Evolutionary conservation across 2,888 invertebrate genomes (phyloP), one percentile per base, ranked within the genome.

Genomic region (Ennomos erosarius): DNA sequence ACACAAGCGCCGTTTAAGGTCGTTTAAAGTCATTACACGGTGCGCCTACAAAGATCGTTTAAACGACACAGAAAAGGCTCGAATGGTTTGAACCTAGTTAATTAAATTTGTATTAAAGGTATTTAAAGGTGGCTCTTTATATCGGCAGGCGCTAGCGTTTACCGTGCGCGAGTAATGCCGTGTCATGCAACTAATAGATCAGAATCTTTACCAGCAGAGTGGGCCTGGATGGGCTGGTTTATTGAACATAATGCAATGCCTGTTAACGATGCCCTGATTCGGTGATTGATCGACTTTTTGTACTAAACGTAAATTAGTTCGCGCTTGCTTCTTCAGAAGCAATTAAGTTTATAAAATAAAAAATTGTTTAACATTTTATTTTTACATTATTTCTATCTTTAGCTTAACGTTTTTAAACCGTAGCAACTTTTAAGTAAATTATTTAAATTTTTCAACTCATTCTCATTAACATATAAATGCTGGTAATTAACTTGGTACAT

Each of bases 121-220:
- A 76, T 79, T 76, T 78, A 88, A 85, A 88, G 88, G 87, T 85
- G 76, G 82, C 72, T 83, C 80, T 87, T 86, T 87, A 82, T 87
- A 80, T 84, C 78, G 79, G 76, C 78, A 82, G 88, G 89, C 88
- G 90, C 88, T 88, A 85, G 87, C 87, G 90, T 85, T 86, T 84
- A 84, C 82, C 75, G 73, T 64, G 67, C 62, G 60, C 58, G 65
- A 70, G 73, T 79, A 82, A 46, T 79, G 91, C 86, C 68, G 50
- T 68, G 89, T 92, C 92, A 92, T 81, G 76, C 70, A 78, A 75
- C 79, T 89, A 91, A 92, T 92, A 91, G 92, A 91, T 90, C 87
- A 81, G 80, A 88, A 90, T 91, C 90, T 88, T 81, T 78, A 80
- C 74, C 79, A 74, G 78, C 71, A 79, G 82, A 87, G 86, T 87